A percentile compares a stretch with the other conserved stretches of the same genome.
These are phyloP conservation scores for Nothobranchius kuhntae DNA, from an alignment of 2,113 vertebrate species.

Conservation along the genomic window DNA sequence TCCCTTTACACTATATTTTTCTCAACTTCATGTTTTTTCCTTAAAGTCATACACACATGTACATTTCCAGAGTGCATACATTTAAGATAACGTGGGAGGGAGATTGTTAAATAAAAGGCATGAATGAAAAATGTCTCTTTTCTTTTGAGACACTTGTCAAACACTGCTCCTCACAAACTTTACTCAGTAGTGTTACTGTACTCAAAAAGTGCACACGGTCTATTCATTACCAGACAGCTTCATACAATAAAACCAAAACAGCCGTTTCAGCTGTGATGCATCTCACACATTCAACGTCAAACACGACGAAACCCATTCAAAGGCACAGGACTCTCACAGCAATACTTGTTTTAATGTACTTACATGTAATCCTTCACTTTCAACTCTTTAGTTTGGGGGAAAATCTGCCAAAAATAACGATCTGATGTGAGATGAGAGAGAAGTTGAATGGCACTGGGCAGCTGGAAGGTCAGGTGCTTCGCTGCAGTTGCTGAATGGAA, in stretches of 20 bases:
- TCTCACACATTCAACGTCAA: constrained; percentile 92
- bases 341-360: constrained; percentile 61
- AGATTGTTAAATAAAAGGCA: constrained; percentile 66
- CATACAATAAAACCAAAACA: constrained; percentile 78
- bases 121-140: constrained; percentile 70
- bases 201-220: constrained; percentile 83
- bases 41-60: constrained; percentile 79
- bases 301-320: constrained; percentile 90
- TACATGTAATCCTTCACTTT: constrained; percentile 65
- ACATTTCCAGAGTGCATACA: constrained; percentile 83
- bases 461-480: constrained; percentile 55
- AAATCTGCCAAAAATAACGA: constrained; percentile 52
- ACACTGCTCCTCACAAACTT: constrained; percentile 83
- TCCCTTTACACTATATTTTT: constrained; percentile 79
- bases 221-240: constrained; percentile 85
- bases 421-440: constrained; percentile 67
- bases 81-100: constrained; percentile 71
- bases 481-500: constrained; percentile 11
- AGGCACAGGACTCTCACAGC: constrained; percentile 94
- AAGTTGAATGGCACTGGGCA: constrained; percentile 83
- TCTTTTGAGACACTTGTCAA: constrained; percentile 78
- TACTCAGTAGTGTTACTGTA: constrained; percentile 91
- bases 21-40: constrained; percentile 62
- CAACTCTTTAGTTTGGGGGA: constrained; percentile 45
- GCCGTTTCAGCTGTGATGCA: constrained; percentile 83